Base-by-base conservation (phyloP, 1,140 invertebrate genomes). In the Cyrtorhinus lividipennis region DNA sequence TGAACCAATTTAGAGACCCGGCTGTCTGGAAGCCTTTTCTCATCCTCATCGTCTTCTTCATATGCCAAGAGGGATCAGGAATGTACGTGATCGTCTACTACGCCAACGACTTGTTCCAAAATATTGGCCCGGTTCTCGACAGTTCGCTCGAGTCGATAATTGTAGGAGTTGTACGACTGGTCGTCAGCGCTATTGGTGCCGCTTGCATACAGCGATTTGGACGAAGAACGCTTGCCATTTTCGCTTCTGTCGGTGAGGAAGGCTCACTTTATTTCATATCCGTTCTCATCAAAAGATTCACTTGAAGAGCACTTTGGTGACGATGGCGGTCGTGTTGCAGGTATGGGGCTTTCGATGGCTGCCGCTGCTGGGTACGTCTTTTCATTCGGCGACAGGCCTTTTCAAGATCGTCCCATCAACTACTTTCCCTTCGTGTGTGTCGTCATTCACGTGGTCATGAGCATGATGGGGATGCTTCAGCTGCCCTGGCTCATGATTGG, bases 21-120 rank as follows among this genome's bases (percentile, higher is more conserved):
- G 72, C 71, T 44, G 76, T 79, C 0, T 73, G 83, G 65, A 84
- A 83, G 68, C 84, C 85, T 0, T 84, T 86, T 67, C 65, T 79
- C 0, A 76, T 85, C 1, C 73, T 86, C 0, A 74, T 84, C 1
- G 65, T 75, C 0, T 81, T 86, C 69, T 86, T 87, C 72, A 68
- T 81, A 3, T 80, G 85, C 62, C 85, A 87, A 76, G 83, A 86
- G 68, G 75, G 83, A 57, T 83, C 81, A 0, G 85, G 85, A 2
- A 85, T 86, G 18, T 86, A 90, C 72, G 82, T 85, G 1, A 81
- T 90, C 3, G 75, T 90, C 30, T 90, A 86, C 70, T 90, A 88
- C 67, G 82, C 83, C 0, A 83, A 87, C 0, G 80, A 78, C 61
- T 80, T 87, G 67, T 82, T 87, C 67, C 76, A 82, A 64, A 79